Evolutionary conservation across 2,888 invertebrate genomes (phyloP).

Genomic region (Pseudanteris insignis): DNA sequence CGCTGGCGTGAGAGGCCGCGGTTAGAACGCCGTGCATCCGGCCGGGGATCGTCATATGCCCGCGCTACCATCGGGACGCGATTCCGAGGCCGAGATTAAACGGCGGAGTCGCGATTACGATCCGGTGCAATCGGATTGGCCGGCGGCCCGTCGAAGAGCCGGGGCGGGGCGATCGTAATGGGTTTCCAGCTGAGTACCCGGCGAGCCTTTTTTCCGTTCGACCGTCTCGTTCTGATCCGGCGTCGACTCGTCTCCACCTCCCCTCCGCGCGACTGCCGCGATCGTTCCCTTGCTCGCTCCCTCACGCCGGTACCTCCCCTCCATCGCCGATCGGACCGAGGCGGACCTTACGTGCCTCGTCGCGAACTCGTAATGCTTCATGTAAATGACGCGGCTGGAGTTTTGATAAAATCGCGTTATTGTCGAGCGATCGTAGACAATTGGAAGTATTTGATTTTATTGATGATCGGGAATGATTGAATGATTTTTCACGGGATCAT

Average conservation of each 20-base stretch:
- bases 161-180: constrained; percentile 66
- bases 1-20: constrained; percentile 24
- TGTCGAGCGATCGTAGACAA: too few species aligned
- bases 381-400: constrained; percentile 21
- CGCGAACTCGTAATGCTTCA: constrained; percentile 18
- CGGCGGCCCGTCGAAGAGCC: constrained; percentile 59
- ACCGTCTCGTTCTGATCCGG: constrained; percentile 28
- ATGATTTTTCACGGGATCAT: too few species aligned
- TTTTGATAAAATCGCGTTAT: too few species aligned
- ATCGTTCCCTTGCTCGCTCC: not conserved
- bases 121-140: constrained; percentile 63
- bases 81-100: constrained; percentile 62
- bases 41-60: constrained; percentile 30
- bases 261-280: too few species aligned
- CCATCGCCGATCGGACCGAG: constrained; percentile 10
- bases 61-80: constrained; percentile 48
- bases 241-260: constrained; percentile 3
- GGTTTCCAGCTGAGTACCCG: constrained; percentile 61
- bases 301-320: not conserved
- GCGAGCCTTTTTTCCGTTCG: constrained; percentile 39
- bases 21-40: constrained; percentile 28
- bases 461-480: too few species aligned
- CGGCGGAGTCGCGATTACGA: constrained; percentile 63
- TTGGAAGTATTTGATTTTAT: too few species aligned
- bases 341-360: constrained; percentile 31